Evolutionary conservation across 2,888 invertebrate genomes (phyloP), one percentile per base, ranked within the genome.

Genomic region (Leptopilina syphax): DNA sequence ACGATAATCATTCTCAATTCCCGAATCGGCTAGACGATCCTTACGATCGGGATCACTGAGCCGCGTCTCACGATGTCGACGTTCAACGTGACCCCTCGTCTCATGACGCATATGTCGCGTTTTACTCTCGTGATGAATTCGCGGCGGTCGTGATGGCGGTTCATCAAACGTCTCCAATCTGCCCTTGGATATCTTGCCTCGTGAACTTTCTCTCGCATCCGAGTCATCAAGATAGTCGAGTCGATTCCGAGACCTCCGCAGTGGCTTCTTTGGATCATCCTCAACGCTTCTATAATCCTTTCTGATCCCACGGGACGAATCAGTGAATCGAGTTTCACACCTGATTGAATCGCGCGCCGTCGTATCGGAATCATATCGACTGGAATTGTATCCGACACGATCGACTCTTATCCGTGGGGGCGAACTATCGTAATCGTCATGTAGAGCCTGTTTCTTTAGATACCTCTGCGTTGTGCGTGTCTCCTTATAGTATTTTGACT

Each of bases 1-100:
- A 77, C 96, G 94, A 87, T 96, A 96, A 90, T 96, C 96, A 85
- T 96, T 96, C 88, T 96, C 96, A 83, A 96, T 96, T 0, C 96
- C 96, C 0, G 96, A 96, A 92, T 96, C 96, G 3, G 95, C 95
- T 77, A 95, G 92, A 78, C 95, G 93, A 87, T 94, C 95, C 85
- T 95, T 95, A 9, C 93, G 90, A 80, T 93, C 93, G 50, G 90
- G 90, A 83, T 93, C 93, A 81, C 93, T 93, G 9, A 90, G 81
- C 3, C 92, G 88, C 6, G 90, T 91, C 44, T 91, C 90, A 77
- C 87, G 88, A 41, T 87, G 86, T 5, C 87, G 86, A 12, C 88
- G 87, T 41, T 91, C 89, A 7, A 84, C 86, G 81, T 92, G 90
- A 5, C 90, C 93, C 92, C 87, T 85, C 18, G 82, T 93, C 92